A percentile compares a stretch with the other conserved stretches of the same genome.
Conservation (phyloP, 2,888 invertebrate species). For the Coronaproctus castanopsis region DNA sequence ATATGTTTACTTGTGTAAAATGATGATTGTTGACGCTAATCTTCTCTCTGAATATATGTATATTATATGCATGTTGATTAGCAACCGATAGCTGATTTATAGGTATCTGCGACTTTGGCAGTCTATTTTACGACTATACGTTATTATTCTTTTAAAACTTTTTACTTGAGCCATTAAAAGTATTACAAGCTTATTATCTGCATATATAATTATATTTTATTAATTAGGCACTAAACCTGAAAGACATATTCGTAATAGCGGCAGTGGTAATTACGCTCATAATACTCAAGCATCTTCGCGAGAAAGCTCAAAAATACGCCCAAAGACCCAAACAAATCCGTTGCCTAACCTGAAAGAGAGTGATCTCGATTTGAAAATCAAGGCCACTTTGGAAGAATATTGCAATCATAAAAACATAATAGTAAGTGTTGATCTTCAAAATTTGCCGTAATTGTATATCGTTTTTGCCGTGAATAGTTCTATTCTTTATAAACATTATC, state of each 20-base stretch:
- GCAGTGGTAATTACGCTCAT: neutral
- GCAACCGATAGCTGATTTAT: too few species aligned
- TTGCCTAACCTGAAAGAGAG: neutral
- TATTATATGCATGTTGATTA: too few species aligned
- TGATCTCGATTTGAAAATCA: neutral
- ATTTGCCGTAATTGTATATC: neutral
- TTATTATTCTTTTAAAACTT: too few species aligned
- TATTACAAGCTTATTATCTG: too few species aligned
- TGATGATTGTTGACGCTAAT: conserved; percentile 12
- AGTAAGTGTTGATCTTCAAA: neutral
- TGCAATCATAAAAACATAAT: neutral
- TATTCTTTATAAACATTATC: too few species aligned
- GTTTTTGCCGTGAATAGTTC: neutral
- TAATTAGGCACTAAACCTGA: neutral
- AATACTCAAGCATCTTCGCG: neutral
- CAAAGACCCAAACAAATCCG: neutral
- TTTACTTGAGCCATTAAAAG: too few species aligned
- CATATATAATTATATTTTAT: neutral
- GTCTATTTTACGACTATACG: too few species aligned
- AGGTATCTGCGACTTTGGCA: too few species aligned
- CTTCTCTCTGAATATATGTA: conserved; percentile 10
- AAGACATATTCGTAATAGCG: neutral
- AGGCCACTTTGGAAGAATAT: neutral
- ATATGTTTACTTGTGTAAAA: neutral
- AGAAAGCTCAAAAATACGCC: neutral